Evolutionary conservation across 2,888 invertebrate genomes (phyloP), one percentile per base, ranked within the genome.

Genomic region (Drosophila nr. fundita): DNA sequence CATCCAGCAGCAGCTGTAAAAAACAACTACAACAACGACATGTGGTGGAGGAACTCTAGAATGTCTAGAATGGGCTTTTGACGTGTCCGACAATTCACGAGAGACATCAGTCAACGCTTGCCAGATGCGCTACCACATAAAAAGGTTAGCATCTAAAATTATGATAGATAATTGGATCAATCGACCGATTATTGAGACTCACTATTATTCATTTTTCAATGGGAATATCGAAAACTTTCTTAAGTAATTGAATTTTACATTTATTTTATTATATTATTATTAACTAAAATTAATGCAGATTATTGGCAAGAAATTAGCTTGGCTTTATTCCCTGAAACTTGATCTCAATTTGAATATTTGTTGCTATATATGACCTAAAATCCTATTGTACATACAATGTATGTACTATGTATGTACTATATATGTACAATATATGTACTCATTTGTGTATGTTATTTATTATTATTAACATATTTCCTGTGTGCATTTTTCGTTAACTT

Each of bases 21-120:
- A 42, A 59, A 21, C 54, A 69, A 21, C 21, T 48, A 42, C 58
- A 57, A 57, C 42, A 61, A 40, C 60, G 36, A 75, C 74, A 81
- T 82, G 73, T 79, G 85, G 48, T 48, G 32, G 27, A 34, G 15
- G 29, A 64, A 29, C 30, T 58, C 58, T 73, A 65, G 65, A 55
- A 69, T 62, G 50, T 50, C 53, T 73, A 65, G 73, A 59, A 69
- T 65, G 53, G 64, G 55, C 64, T 62, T 64, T 68, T 52, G 50
- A 65, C 64, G 54, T 57, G 61, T 49, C 54, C 68, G 67, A 54
- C 55, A 8, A 52, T 45, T 32, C 58, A 38, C 36, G 29, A 63
- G 18, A 58, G 60, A 58, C 32, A 60, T 61, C 52, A 34, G 48
- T 45, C 55, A 32, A 60, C 50, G 72, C 30, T 48, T 10, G 48